These are phyloP conservation scores for Yasuhikotakia modesta DNA, from an alignment of 2,797 vertebrate species.

Conservation along the genomic window DNA sequence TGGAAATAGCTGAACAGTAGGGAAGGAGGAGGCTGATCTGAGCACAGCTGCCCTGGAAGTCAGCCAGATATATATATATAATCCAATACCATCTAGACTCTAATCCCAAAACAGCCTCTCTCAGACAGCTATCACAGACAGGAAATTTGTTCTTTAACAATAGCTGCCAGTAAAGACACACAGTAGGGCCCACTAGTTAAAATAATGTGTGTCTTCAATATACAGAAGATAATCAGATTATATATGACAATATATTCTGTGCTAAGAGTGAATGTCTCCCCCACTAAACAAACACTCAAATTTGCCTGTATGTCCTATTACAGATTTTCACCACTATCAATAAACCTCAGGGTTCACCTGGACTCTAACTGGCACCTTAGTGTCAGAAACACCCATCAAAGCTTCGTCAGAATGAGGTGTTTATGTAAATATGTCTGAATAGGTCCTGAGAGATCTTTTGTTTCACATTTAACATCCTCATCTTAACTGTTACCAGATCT, in stretches of 20 bases:
- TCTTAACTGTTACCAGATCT: conserved; percentile 51
- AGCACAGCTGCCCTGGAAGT: conserved; percentile 58
- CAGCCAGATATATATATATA: conserved; percentile 38
- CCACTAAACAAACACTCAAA: conserved; percentile 20
- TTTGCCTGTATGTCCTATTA: too few relatives aligned
- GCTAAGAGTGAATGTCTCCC: neutral
- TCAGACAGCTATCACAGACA: conserved; percentile 34
- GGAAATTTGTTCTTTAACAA: conserved; percentile 1
- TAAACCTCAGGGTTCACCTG: conserved; percentile 34
- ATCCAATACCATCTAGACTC: conserved; percentile 52
- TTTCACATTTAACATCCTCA: conserved; percentile 37
- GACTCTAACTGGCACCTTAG: conserved; percentile 48
- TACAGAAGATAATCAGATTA: neutral
- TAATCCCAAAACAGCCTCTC: conserved; percentile 54
- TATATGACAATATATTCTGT: neutral
- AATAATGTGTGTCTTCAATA: neutral
- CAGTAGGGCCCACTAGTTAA: neutral
- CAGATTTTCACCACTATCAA: conserved; percentile 15
- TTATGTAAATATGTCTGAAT: conserved; percentile 47
- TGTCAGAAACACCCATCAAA: conserved; percentile 48
- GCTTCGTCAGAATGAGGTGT: conserved; percentile 15
- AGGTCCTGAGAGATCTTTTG: conserved; percentile 45
- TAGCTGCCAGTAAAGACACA: too few relatives aligned
- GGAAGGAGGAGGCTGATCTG: conserved; percentile 34
- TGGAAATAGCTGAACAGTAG: conserved; percentile 47